phyloP scores from a whole-genome alignment of 2,797 vertebrate species.

The Microctenopoma lineatum region DNA sequence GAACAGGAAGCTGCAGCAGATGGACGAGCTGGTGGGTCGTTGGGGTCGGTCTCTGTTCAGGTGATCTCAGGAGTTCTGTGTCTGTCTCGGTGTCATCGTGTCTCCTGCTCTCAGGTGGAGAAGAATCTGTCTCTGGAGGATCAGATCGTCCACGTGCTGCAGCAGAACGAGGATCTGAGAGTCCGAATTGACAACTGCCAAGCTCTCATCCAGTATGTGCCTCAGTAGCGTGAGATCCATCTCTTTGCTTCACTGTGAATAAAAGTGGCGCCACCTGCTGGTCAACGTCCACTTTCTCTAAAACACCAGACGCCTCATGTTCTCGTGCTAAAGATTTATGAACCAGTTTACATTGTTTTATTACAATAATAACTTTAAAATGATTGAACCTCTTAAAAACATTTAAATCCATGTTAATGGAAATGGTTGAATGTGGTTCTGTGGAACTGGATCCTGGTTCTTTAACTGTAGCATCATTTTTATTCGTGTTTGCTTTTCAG shows the following conservation, averaged over 20 bases:
- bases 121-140: conserved; percentile 89
- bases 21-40: conserved; percentile 84
- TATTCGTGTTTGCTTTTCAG: conserved; percentile 66
- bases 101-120: conserved; percentile 81
- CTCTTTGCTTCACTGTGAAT: not conserved
- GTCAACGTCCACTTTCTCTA: not conserved
- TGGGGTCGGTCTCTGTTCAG: not conserved
- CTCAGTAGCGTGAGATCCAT: conserved; percentile 17
- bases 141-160: conserved; percentile 85
- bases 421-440: no score
- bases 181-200: conserved; percentile 87
- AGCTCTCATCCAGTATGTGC: conserved; percentile 77
- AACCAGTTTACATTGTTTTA: no score
- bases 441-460: no score
- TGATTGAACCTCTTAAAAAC: no score
- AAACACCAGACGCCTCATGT: not conserved
- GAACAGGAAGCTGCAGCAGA: conserved; percentile 86
- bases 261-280: conserved; percentile 38
- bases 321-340: no score
- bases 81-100: not conserved
- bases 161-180: conserved; percentile 91
- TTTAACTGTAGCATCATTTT: no score
- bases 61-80: not conserved
- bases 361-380: no score
- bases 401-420: no score